Evolutionary conservation across 2,888 invertebrate species (phyloP), one percentile per base, ranked within the genome.

Genomic region (Drosophila ezoana): DNA sequence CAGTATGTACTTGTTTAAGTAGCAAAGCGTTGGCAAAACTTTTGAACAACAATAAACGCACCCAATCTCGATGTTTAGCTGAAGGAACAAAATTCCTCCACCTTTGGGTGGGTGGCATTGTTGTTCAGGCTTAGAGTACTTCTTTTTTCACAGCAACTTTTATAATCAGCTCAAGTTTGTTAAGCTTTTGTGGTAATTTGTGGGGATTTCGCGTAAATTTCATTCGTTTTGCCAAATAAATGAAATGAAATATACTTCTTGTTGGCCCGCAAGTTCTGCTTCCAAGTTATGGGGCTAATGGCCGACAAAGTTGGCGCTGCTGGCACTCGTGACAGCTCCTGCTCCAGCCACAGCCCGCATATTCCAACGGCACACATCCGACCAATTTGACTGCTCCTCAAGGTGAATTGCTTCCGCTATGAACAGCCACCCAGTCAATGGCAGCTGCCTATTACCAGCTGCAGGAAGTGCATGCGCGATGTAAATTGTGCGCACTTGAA

Each of bases 91-190:
- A 23, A 23, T 32, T 18, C 35, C 51, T 28, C 2, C 51, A 18
- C 14, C 16, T 9, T 28, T n/a, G 41, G 33, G 14, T 13, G 16
- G n/a, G 10, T 41, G 41, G 44, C 40, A 70, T 59, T 78, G 58
- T 69, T 78, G 56, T 44, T 45, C 10, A 53, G 44, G 37, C 52
- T 63, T 47, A 20, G 53, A 45, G 44, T 45, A 54, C 45, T 58
- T 69, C 52, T 49, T 67, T 60, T 67, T 57, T 53, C 63, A 20
- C 67, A 64, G 58, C 66, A 83, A 83, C 88, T 84, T 84, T 84
- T 88, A 82, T 84, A 88, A 84, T 86, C 83, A 88, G 83, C 79
- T 88, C 77, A 88, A 84, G 77, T 84, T 88, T 82, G 80, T 71
- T 75, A 87, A 88, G 83, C 83, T 79, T 71, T 72, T 86, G 86